Base-by-base conservation (phyloP, 2,113 vertebrate species). In the Arenaria interpres region DNA sequence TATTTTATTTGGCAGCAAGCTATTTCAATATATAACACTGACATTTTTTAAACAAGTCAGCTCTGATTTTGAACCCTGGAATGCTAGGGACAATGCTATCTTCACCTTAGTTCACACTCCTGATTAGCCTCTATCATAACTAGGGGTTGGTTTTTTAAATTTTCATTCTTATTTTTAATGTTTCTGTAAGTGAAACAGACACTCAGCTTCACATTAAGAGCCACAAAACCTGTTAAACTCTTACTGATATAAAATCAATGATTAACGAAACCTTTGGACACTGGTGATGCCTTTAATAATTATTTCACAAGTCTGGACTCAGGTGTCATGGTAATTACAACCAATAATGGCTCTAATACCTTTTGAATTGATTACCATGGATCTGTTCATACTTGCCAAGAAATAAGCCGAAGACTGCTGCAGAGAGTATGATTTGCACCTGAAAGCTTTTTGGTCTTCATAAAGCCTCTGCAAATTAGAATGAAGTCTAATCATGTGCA, bases 311-410 rank as follows among this genome's bases (percentile, higher is more conserved):
- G 37, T 88, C 54, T 95, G 59, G 78, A 86, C 71, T 50, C 88
- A 93, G 66, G 71, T 96, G 89, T 82, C 94, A 93, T 79, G 43
- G 88, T 84, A 95, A 95, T 95, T 95, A 74, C 86, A 88, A 91
- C 57, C 73, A 91, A 79, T 94, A 88, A 91, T 85, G 48, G 12
- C 66, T 94, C 37, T 96, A 94, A 96, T 95, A 92, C 37, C 57
- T 95, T 96, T 94, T 79, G 74, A 95, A 95, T 96, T 97, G 94
- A 96, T 97, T 95, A 73, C 45, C 57, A 59, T 79, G 54, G 84
- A 82, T 95, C 48, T 87, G 71, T 59, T 87, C 81, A 28, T 90
- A 95, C 85, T 96, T 93, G 88, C 56, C 73, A 85, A 91, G 82
- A 87, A 92, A 89, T 62, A 76, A 88, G 12, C 25, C 3, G 4